Conservation (phyloP, 2,113 vertebrate genomes). For the Acrocephalus arundinaceus region DNA sequence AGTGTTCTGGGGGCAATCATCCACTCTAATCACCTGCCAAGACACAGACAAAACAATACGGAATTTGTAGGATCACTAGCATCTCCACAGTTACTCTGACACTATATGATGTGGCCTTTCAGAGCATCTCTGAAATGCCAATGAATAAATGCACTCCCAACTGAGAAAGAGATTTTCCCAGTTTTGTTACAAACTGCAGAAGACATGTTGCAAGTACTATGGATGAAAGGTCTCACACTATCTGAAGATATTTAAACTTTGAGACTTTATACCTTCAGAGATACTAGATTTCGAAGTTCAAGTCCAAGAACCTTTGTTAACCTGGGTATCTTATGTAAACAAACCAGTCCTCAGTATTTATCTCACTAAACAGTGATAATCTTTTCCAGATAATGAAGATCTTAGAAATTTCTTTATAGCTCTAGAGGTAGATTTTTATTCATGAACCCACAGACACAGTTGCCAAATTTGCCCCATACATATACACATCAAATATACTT, state of each 20-base stretch:
- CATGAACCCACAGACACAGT: background rate
- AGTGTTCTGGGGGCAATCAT: conserved; percentile 68
- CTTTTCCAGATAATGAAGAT: background rate
- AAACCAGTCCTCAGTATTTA: background rate
- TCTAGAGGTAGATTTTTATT: background rate
- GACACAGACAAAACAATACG: background rate
- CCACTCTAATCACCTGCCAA: conserved; percentile 75
- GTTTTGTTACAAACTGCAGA: background rate
- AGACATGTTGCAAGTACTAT: background rate
- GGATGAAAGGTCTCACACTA: background rate
- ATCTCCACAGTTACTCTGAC: background rate
- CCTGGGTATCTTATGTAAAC: background rate
- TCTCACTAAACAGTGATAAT: background rate
- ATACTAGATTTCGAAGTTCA: background rate
- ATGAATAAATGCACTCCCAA: background rate
- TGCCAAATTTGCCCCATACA: background rate
- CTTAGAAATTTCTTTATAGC: background rate
- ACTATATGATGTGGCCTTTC: background rate
- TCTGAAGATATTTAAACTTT: background rate
- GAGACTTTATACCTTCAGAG: background rate
- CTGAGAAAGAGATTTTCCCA: background rate
- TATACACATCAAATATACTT: background rate
- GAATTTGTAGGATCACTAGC: background rate
- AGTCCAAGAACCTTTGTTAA: background rate
- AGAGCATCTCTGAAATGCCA: background rate